Conservation (phyloP, 2,888 invertebrate genomes). For the Tachina fera region DNA sequence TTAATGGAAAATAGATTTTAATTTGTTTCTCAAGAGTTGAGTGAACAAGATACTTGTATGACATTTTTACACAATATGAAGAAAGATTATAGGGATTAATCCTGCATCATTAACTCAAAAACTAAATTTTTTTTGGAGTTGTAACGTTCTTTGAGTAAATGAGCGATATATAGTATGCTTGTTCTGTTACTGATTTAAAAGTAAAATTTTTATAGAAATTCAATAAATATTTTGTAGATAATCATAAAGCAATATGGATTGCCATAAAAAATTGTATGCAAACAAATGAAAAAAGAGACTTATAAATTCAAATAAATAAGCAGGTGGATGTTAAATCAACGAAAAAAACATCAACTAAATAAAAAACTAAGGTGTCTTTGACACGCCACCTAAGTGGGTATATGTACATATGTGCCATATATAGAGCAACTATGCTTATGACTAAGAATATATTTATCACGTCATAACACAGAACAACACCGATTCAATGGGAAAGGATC, state of each 20-base stretch:
- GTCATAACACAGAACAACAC: too few relatives aligned
- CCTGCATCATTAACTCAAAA: too few relatives aligned
- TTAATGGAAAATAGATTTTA: too few relatives aligned
- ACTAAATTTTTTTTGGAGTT: too few relatives aligned
- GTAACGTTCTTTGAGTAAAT: background rate
- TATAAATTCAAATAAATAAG: conserved; percentile 70
- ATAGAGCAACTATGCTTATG: conserved; percentile 31
- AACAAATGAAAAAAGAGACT: conserved; percentile 39
- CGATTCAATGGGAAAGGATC: too few relatives aligned
- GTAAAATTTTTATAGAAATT: conserved; percentile 58
- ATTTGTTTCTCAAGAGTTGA: too few relatives aligned
- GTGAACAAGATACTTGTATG: too few relatives aligned
- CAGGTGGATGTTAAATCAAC: conserved; percentile 66
- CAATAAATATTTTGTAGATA: conserved; percentile 46
- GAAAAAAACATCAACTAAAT: conserved; percentile 47
- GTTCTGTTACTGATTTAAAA: conserved; percentile 11
- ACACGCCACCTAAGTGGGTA: conserved; percentile 59
- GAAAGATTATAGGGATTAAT: too few relatives aligned
- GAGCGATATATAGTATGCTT: background rate
- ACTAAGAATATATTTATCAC: conserved; percentile 16
- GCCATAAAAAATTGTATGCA: conserved; percentile 64
- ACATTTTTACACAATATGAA: too few relatives aligned
- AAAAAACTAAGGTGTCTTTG: conserved; percentile 68
- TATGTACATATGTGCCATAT: conserved; percentile 63
- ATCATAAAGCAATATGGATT: conserved; percentile 52